Evolutionary conservation across 2,113 vertebrate genomes (phyloP).

Genomic region (Leptosomus discolor): DNA sequence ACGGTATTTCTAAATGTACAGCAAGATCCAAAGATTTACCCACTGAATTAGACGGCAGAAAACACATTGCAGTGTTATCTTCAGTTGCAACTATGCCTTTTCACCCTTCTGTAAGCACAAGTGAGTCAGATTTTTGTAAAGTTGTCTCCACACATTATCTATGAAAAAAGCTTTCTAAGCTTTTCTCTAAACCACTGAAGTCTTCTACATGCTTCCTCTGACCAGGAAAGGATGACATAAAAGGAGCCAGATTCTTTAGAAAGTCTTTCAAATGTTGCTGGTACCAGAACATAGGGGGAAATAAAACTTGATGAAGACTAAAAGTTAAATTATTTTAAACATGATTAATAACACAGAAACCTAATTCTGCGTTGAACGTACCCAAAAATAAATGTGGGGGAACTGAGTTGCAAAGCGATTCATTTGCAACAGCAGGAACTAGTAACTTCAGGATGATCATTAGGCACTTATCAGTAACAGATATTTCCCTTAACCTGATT

Average conservation of each 20-base stretch:
- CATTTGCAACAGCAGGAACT: neutral
- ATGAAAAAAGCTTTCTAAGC: neutral
- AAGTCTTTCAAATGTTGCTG: neutral
- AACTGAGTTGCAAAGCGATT: neutral
- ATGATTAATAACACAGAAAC: neutral
- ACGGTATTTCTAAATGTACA: neutral
- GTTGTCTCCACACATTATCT: neutral
- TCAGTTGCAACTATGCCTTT: neutral
- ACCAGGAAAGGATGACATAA: neutral
- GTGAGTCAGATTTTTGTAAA: neutral
- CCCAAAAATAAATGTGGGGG: neutral
- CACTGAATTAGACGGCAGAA: neutral
- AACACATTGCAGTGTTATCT: neutral
- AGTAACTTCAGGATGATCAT: neutral
- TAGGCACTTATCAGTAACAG: neutral
- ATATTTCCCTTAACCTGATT: neutral
- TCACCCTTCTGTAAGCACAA: neutral
- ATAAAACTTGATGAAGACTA: neutral
- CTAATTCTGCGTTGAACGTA: neutral
- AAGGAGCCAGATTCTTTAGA: neutral
- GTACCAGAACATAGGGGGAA: neutral
- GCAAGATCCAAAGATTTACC: neutral
- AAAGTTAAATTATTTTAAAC: neutral
- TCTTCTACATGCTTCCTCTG: neutral
- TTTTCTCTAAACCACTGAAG: neutral